phyloP scores from a whole-genome alignment of 2,113 vertebrate species.

The Oxygymnocypris stewartii region DNA sequence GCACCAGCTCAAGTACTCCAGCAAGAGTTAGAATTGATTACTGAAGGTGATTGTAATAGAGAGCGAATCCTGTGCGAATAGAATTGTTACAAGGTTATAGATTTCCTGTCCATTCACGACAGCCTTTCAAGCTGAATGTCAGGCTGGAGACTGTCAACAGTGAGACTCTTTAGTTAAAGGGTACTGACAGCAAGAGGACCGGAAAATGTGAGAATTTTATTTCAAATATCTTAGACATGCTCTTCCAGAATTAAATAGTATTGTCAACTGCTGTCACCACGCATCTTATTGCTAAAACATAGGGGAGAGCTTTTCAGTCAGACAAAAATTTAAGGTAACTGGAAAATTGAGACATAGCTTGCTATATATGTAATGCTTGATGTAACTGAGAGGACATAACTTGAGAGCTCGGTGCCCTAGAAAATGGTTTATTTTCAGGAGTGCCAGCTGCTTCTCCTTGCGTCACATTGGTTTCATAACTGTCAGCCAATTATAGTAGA shows the following conservation, averaged over 20 bases:
- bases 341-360: not conserved
- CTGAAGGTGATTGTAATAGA: slow-evolving; percentile 8
- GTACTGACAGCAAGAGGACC: slow-evolving; percentile 9
- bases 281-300: not conserved
- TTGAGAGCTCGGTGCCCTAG: slow-evolving; percentile 19
- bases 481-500: not conserved
- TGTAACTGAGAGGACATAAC: not conserved
- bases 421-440: not conserved
- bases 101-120: slow-evolving; percentile 44
- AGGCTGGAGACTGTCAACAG: slow-evolving; percentile 47
- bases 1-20: not conserved
- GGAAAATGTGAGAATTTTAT: not conserved
- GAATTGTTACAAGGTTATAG: slow-evolving; percentile 47
- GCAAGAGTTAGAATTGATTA: slow-evolving; percentile 29
- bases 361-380: not conserved
- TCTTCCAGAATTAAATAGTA: slow-evolving; percentile 9
- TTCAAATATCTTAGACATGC: not conserved
- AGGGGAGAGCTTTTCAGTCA: not conserved
- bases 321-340: not conserved
- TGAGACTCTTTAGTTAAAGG: slow-evolving; percentile 17
- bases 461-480: slow-evolving; percentile 15
- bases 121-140: slow-evolving; percentile 52
- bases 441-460: slow-evolving; percentile 7
- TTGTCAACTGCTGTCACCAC: slow-evolving; percentile 15
- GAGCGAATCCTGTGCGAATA: slow-evolving; percentile 1